These are phyloP conservation scores for Lutraria lutraria DNA, from an alignment of 2,888 invertebrate genomes.

Conservation along the genomic window DNA sequence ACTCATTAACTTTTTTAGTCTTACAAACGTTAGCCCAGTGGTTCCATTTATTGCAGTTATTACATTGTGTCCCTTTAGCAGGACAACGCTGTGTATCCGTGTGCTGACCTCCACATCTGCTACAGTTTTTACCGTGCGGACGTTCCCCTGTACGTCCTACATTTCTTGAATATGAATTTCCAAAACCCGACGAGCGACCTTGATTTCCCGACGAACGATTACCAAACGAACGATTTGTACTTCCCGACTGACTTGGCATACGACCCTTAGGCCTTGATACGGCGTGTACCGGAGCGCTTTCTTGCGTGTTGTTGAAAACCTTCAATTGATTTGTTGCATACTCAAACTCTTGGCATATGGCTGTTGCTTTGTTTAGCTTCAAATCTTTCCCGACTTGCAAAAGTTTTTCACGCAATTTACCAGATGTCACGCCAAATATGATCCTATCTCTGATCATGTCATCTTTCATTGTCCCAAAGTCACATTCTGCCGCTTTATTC, in stretches of 20 bases:
- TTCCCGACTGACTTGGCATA: not conserved
- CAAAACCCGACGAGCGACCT: no score
- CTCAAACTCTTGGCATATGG: not conserved
- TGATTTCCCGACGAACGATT: no score
- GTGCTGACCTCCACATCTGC: conserved; percentile 20
- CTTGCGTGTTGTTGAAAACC: not conserved
- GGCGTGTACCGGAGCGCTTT: not conserved
- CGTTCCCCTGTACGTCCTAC: not conserved
- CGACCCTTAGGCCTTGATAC: not conserved
- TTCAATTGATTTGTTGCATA: not conserved
- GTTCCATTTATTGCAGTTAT: not conserved
- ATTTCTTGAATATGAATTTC: not conserved
- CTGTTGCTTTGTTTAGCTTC: not conserved
- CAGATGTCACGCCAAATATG: not conserved
- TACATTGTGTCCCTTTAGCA: not conserved
- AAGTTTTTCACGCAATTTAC: not conserved
- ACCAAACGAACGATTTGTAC: not conserved
- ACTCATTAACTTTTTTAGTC: not conserved
- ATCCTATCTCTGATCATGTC: no score
- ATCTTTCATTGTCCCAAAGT: no score
- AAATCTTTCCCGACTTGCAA: not conserved
- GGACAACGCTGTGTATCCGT: not conserved
- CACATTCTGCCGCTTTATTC: no score
- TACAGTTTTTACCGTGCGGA: no score
- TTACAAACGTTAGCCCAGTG: not conserved